Base-by-base conservation (phyloP, 1,140 invertebrate genomes). In the Halesus radiatus region DNA sequence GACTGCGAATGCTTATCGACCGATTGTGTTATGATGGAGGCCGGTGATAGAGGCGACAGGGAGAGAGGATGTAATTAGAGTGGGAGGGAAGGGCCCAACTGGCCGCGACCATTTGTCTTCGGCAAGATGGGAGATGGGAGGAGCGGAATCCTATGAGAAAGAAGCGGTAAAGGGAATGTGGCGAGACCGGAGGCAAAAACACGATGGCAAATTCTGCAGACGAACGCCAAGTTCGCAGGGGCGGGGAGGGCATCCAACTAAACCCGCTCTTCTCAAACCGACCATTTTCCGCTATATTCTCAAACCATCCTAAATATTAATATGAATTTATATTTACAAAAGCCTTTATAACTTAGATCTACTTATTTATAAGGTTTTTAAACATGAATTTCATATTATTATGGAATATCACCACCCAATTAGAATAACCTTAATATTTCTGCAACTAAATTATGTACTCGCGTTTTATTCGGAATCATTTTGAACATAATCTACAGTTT, bases 101-200 rank as follows among this genome's bases (percentile, higher is more conserved):
- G 84, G 54, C 84, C 83, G 84, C 85, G 85, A 86, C 87, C 88
- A 89, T 89, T 89, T 88, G 88, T 89, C 88, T 88, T 88, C 86
- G 81, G 85, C 84, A 84, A 81, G 84, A 85, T 85, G 85, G 85
- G 84, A 81, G 84, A 85, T 85, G 85, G 85, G 84, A 85, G 84
- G 85, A 85, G 84, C 78, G 84, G 89, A 88, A 87, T 88, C 89
- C 89, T 87, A 88, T 87, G 88, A 88, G 88, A 86, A 87, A 85
- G 85, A 87, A 84, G 86, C 85, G 85, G 87, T 85, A 87, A 87
- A 86, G 87, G 86, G 86, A 87, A 87, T 87, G 88, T 87, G 88
- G 89, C 88, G 76, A 89, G 89, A 89, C 88, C 87, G 87, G 85
- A 84, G 85, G 87, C 88, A 90, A 90, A 90, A 90, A 90, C 88